These are phyloP conservation scores for Addax nasomaculatus DNA, from an alignment of 2,113 vertebrate species.

Conservation along the genomic window DNA sequence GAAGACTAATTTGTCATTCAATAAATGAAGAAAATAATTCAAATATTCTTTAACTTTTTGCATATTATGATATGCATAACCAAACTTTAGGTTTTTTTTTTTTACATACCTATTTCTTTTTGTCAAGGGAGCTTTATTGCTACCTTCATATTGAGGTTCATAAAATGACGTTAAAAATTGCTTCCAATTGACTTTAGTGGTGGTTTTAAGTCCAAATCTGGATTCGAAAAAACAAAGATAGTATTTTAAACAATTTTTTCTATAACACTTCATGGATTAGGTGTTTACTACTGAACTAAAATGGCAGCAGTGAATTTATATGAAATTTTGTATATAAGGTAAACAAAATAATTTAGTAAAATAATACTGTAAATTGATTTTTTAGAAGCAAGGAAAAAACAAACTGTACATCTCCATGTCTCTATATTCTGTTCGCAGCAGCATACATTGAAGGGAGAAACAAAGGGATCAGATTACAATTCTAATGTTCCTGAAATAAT, in stretches of 20 bases:
- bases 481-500: not conserved
- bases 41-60: not conserved
- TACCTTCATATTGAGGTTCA: constrained; percentile 13
- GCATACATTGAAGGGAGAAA: not conserved
- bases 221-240: not conserved
- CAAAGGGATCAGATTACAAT: not conserved
- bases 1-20: not conserved
- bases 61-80: not conserved
- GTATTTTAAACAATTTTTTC: not conserved
- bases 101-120: constrained; percentile 55
- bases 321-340: not conserved
- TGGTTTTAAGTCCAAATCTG: constrained; percentile 72
- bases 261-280: not conserved
- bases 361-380: not conserved
- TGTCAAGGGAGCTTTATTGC: not conserved
- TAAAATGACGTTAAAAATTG: constrained; percentile 72
- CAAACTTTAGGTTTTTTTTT: not conserved
- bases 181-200: constrained; percentile 73
- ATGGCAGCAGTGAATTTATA: not conserved
- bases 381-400: not conserved
- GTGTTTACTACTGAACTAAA: not conserved
- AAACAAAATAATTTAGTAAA: constrained; percentile 3
- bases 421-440: not conserved
- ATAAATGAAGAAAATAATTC: not conserved
- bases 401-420: not conserved